These are phyloP conservation scores for Mirza zaza DNA, from an alignment of 2,113 vertebrate genomes.

Conservation along the genomic window DNA sequence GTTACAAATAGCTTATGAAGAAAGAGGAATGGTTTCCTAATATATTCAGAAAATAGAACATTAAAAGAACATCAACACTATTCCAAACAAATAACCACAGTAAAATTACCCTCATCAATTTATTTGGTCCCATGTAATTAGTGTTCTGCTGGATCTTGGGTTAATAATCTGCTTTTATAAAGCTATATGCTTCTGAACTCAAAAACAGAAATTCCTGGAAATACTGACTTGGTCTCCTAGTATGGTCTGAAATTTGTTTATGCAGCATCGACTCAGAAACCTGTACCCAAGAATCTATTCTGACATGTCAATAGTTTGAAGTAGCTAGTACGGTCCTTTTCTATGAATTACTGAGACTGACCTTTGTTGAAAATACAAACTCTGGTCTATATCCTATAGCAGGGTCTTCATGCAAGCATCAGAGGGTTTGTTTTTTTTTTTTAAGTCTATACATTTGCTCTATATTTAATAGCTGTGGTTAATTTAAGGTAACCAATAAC, in stretches of 20 bases:
- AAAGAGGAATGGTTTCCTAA: background rate
- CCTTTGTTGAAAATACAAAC: background rate
- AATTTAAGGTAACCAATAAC: background rate
- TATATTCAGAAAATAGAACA: background rate
- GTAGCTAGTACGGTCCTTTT: background rate
- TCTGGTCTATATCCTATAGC: background rate
- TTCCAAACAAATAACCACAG: background rate
- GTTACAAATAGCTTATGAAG: background rate
- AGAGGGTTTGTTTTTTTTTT: background rate
- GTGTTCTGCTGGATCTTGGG: background rate
- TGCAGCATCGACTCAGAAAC: background rate
- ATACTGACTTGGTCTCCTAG: background rate
- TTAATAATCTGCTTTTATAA: background rate
- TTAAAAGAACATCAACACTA: background rate
- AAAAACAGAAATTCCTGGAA: background rate
- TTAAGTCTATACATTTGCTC: background rate
- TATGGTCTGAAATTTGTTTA: background rate
- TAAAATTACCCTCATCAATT: background rate
- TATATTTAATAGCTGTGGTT: background rate
- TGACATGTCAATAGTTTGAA: background rate
- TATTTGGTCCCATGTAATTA: background rate
- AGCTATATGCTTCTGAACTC: background rate
- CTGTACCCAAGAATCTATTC: background rate
- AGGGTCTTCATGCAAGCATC: background rate
- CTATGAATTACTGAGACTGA: background rate